Evolutionary conservation across 2,113 vertebrate genomes (phyloP), one percentile per base, ranked within the genome.

Genomic region (Phylloscopus trochilus): DNA sequence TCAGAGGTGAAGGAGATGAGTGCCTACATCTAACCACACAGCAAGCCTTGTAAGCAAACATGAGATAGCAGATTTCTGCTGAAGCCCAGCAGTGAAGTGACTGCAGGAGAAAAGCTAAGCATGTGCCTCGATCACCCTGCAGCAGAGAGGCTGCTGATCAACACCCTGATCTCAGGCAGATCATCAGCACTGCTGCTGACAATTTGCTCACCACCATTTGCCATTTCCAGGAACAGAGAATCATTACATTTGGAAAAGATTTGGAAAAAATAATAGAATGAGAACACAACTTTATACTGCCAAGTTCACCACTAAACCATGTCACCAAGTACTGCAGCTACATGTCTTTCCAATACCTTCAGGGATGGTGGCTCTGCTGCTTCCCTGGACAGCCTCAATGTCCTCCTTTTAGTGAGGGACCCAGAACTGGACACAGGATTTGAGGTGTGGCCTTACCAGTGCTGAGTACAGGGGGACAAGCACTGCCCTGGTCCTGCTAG

Each of bases 101-200:
- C 35, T 76, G 52, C 1, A 13, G 43, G 63, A 64, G 22, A 13
- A 49, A 49, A 47, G 31, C 31, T 49, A 63, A 62, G 20, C 0
- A 0, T 2, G 1, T 69, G 35, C 33, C 46, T 8, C 0, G 6
- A 7, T 70, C 27, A 14, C 27, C 18, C 37, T 5, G 7, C 51
- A 52, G 52, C 8, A 13, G 43, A 51, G 47, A 13, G 18, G 20
- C 59, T 69, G 33, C 74, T 83, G 56, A n/a, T 43, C 2, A 2
- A 9, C 41, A 16, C 26, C 1, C 0, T 39, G 30, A 4, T 21
- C 55, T 63, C 9, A 4, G 43, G 58, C 18, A 67, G 8, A 6
- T 46, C 46, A 27, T 37, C 63, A 22, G 51, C n/a, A 35, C 10
- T 49, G 69, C 53, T 68, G 44, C 49, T 44, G 26, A 3, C 44